phyloP scores from a whole-genome alignment of 1,140 invertebrate species.

The Drosophila burlai region DNA sequence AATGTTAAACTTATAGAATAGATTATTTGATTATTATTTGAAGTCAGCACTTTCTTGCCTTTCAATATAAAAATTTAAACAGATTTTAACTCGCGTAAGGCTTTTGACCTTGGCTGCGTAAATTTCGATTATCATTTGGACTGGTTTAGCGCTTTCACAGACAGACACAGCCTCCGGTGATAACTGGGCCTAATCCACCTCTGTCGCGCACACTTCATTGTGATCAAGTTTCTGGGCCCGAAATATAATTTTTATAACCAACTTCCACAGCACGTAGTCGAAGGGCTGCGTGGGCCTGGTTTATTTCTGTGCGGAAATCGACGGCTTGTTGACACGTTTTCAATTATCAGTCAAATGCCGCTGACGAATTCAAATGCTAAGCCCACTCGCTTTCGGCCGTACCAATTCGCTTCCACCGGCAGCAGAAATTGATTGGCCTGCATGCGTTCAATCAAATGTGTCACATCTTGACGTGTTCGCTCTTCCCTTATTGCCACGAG shows the following conservation, averaged over 20 bases:
- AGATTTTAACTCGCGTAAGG: background rate
- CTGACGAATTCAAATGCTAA: slow-evolving; percentile 46
- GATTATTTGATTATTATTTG: background rate
- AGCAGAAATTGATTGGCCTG: slow-evolving; percentile 62
- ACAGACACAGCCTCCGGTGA: background rate
- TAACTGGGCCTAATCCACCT: slow-evolving; percentile 25
- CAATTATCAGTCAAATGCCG: slow-evolving; percentile 73
- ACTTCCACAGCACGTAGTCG: slow-evolving; percentile 36
- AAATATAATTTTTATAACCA: slow-evolving; percentile 44
- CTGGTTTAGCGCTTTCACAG: slow-evolving; percentile 11
- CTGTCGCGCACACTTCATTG: slow-evolving; percentile 6
- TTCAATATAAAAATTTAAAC: background rate
- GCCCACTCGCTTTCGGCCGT: slow-evolving; percentile 10
- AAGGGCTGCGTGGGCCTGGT: slow-evolving; percentile 34
- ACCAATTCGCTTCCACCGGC: slow-evolving; percentile 11
- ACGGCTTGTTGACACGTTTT: slow-evolving; percentile 77
- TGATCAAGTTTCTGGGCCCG: slow-evolving; percentile 13
- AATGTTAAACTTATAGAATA: background rate
- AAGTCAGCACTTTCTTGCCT: background rate
- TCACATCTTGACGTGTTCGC: slow-evolving; percentile 64
- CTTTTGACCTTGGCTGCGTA: background rate
- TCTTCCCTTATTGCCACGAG: slow-evolving; percentile 54
- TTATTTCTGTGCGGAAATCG: slow-evolving; percentile 48
- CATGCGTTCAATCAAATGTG: slow-evolving; percentile 75
- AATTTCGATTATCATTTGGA: slow-evolving; percentile 21